Percentiles rank a stretch among this genome's conserved stretches.
Conservation (phyloP, 2,888 invertebrate genomes). For the Sabatieria punctata region DNA sequence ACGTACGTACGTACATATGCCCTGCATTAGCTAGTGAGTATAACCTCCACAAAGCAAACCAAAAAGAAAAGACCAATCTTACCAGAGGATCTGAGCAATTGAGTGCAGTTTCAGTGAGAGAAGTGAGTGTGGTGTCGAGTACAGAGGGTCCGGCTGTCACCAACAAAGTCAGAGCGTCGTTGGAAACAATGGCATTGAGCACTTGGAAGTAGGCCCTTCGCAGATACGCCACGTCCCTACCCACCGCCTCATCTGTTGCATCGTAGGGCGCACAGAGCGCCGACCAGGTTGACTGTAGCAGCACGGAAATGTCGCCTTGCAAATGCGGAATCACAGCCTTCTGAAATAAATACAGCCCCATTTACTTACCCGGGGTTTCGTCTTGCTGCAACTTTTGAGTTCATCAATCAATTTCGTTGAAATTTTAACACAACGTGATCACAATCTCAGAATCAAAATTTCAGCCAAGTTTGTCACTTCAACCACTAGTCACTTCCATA, state of each 20-base stretch:
- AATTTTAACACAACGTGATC: too few species aligned
- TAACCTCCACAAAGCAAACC: too few species aligned
- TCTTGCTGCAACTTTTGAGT: too few species aligned
- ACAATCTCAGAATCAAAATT: too few species aligned
- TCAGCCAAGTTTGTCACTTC: too few species aligned
- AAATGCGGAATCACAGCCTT: constrained; percentile 3
- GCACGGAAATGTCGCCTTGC: background rate
- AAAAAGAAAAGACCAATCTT: constrained; percentile 33
- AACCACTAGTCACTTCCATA: too few species aligned
- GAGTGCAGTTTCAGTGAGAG: constrained; percentile 39
- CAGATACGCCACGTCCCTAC: constrained; percentile 16
- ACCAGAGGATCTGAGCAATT: constrained; percentile 39
- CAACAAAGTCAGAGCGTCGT: background rate
- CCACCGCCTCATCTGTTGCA: constrained; percentile 9
- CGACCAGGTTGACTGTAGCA: constrained; percentile 4
- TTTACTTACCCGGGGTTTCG: too few species aligned
- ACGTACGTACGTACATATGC: too few species aligned
- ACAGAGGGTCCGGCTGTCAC: background rate
- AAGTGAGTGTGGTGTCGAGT: constrained; percentile 35
- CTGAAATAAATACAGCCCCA: constrained; percentile 1
- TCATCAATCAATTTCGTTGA: too few species aligned
- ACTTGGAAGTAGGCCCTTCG: constrained; percentile 6
- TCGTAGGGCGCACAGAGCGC: background rate
- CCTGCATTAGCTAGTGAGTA: too few species aligned
- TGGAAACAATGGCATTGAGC: background rate